phyloP scores from a whole-genome alignment of 2,113 vertebrate genomes.

The Nycticryphes semicollaris region DNA sequence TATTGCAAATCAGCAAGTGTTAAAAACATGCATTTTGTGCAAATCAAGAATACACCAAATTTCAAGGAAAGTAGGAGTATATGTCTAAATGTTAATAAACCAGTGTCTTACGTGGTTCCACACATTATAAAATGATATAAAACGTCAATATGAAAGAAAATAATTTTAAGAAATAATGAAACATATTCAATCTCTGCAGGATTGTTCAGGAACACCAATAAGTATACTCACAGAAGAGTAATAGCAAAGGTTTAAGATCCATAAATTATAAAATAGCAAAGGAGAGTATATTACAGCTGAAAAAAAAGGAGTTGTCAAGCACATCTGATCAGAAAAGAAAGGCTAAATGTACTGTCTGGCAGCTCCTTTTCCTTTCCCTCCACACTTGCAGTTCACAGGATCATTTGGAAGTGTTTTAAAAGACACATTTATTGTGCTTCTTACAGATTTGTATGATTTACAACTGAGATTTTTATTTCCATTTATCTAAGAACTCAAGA shows the following conservation, averaged over 20 bases:
- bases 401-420: neutral
- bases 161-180: neutral
- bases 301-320: neutral
- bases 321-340: neutral
- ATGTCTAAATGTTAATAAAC: neutral
- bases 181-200: neutral
- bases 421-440: neutral
- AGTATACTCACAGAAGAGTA: neutral
- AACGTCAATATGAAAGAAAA: neutral
- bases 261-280: neutral
- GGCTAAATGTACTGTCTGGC: fast-evolving
- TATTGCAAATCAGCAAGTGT: neutral
- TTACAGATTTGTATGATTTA: neutral
- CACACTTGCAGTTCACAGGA: neutral
- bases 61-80: neutral
- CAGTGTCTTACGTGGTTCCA: neutral
- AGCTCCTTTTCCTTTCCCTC: neutral
- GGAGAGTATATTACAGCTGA: neutral
- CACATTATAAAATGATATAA: neutral
- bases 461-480: neutral
- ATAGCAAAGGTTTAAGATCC: neutral
- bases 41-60: neutral
- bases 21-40: neutral
- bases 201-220: neutral
- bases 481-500: neutral